Percentiles rank a stretch among this genome's conserved stretches.
Conservation (phyloP, 2,113 vertebrate species). For the Serilophus lunatus region DNA sequence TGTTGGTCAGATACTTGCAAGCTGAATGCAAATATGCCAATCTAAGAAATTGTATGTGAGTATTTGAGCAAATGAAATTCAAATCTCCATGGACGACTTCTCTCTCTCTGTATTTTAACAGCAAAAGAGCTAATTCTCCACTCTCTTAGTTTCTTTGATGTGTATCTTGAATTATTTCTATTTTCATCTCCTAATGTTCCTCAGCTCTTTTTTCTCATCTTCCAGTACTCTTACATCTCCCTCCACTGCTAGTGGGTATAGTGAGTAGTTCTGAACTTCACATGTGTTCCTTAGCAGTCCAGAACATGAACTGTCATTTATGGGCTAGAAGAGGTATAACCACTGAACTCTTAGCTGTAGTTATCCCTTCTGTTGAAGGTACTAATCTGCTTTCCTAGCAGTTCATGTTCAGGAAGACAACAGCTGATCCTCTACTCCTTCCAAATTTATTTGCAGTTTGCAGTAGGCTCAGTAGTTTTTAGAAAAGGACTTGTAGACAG, state of each 20-base stretch:
- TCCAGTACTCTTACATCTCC: background rate
- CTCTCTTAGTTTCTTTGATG: background rate
- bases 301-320: background rate
- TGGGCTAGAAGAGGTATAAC: background rate
- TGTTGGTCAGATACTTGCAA: background rate
- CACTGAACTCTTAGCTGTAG: background rate
- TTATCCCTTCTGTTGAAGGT: background rate
- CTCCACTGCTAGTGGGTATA: background rate
- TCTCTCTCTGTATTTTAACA: background rate
- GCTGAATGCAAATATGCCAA: background rate
- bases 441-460: background rate
- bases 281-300: background rate
- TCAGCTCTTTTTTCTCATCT: background rate
- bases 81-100: background rate
- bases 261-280: background rate
- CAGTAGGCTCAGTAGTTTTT: background rate
- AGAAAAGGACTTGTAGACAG: background rate
- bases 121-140: background rate
- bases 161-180: background rate
- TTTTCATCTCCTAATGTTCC: background rate
- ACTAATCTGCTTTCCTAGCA: background rate
- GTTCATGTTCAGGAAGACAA: background rate
- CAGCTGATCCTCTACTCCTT: background rate
- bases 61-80: background rate
- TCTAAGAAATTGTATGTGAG: background rate